Evolutionary conservation across 2,113 vertebrate genomes (phyloP).

Genomic region (Sinocyclocheilus maitianheensis): DNA sequence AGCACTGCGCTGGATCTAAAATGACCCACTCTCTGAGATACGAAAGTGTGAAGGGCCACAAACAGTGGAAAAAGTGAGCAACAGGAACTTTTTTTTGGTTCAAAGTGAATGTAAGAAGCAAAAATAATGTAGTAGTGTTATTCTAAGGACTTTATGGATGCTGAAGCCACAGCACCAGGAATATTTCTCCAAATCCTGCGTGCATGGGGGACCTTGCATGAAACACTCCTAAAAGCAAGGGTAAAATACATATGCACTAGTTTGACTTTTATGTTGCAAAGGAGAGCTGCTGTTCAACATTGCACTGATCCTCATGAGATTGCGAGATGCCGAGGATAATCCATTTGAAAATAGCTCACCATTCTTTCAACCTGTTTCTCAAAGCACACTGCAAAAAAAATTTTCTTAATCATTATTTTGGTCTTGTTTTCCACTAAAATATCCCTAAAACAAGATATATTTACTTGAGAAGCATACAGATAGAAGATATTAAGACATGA

Average conservation of each 20-base stretch:
- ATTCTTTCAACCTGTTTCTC: slow-evolving; percentile 24
- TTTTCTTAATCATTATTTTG: background rate
- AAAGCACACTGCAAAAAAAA: background rate
- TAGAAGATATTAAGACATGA: background rate
- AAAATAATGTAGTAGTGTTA: background rate
- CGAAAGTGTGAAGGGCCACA: background rate
- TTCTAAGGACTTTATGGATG: background rate
- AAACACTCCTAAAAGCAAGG: slow-evolving; percentile 5
- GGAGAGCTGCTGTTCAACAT: background rate
- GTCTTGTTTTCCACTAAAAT: background rate
- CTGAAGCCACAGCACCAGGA: background rate
- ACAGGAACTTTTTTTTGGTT: background rate
- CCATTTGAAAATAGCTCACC: slow-evolving; percentile 41
- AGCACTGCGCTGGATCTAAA: slow-evolving; percentile 21
- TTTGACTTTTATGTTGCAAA: background rate
- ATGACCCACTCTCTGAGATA: slow-evolving; percentile 18
- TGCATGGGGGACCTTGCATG: background rate
- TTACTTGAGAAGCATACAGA: background rate
- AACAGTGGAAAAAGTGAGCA: background rate
- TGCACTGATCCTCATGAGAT: slow-evolving; percentile 49
- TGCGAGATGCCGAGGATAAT: slow-evolving; percentile 56
- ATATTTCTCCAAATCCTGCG: background rate
- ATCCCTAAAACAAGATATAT: background rate
- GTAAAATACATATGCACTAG: background rate
- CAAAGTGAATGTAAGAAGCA: background rate